Conservation (phyloP, 2,113 vertebrate species). For the Caloenas nicobarica region DNA sequence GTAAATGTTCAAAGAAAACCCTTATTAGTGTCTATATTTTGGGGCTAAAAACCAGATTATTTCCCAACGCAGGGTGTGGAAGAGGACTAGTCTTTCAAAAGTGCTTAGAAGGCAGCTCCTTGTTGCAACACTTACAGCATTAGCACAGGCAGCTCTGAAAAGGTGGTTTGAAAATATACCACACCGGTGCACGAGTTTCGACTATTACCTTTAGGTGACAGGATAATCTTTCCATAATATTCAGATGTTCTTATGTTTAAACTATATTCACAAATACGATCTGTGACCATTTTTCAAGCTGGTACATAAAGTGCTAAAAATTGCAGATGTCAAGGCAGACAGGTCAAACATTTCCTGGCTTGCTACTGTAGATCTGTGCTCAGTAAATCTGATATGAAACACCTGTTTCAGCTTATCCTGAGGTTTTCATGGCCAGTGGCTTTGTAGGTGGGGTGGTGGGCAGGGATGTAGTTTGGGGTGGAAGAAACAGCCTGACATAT, state of each 20-base stretch:
- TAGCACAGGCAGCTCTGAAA: background rate
- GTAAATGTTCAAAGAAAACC: background rate
- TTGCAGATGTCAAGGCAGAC: accelerated
- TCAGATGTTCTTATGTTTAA: background rate
- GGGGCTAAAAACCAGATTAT: background rate
- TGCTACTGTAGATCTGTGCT: background rate
- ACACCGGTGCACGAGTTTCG: background rate
- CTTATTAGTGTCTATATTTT: background rate
- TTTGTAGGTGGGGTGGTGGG: background rate
- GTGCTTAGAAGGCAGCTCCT: background rate
- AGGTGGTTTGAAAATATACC: background rate
- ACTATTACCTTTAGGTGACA: background rate
- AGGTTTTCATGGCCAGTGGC: background rate
- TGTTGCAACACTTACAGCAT: background rate
- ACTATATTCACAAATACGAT: background rate
- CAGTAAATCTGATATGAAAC: background rate
- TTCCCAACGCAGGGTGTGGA: accelerated
- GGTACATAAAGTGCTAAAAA: background rate
- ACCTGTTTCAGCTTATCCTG: background rate
- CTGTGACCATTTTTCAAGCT: background rate
- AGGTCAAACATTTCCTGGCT: background rate
- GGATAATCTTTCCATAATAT: background rate
- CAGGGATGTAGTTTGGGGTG: background rate
- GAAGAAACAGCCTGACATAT: background rate
- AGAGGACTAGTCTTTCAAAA: background rate